Percentiles rank a stretch among this genome's conserved stretches.
Conservation (phyloP, 2,888 invertebrate genomes). For the Ochropacha duplaris region DNA sequence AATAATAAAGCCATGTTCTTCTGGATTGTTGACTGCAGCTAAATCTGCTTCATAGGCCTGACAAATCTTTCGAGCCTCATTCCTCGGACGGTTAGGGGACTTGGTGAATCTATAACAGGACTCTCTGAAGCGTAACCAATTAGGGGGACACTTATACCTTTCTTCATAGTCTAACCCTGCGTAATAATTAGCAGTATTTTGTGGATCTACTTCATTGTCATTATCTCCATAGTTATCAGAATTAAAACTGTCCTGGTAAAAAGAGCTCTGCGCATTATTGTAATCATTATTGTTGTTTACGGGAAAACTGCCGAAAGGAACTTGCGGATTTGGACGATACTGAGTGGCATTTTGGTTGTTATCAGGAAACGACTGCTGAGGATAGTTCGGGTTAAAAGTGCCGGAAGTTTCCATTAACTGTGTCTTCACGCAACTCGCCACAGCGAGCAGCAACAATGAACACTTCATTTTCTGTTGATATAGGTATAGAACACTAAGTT, state of each 20-base stretch:
- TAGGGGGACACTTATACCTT: constrained; percentile 87
- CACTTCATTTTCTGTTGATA: constrained; percentile 58
- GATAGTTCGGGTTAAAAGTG: constrained; percentile 62
- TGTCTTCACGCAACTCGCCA: constrained; percentile 54
- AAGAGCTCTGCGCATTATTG: constrained; percentile 64
- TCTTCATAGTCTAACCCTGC: constrained; percentile 74
- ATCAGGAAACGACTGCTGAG: constrained; percentile 52
- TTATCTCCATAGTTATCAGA: constrained; percentile 60
- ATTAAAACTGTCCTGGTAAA: constrained; percentile 64
- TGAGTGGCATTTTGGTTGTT: constrained; percentile 54
- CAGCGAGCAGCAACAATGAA: constrained; percentile 53
- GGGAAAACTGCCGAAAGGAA: constrained; percentile 72
- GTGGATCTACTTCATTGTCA: constrained; percentile 68
- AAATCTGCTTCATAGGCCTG: constrained; percentile 92
- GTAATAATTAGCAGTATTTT: constrained; percentile 65
- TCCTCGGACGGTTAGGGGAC: constrained; percentile 90
- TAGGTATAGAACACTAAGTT: constrained; percentile 18
- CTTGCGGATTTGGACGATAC: constrained; percentile 62
- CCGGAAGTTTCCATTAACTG: constrained; percentile 56
- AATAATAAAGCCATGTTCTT: constrained; percentile 94
- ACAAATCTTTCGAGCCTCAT: constrained; percentile 92
- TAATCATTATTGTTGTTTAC: constrained; percentile 72
- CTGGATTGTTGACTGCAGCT: constrained; percentile 89
- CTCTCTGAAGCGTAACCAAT: constrained; percentile 92
- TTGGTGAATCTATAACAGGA: constrained; percentile 95